Conservation (phyloP, 2,888 invertebrate genomes). For the Aphidoletes aphidimyza region DNA sequence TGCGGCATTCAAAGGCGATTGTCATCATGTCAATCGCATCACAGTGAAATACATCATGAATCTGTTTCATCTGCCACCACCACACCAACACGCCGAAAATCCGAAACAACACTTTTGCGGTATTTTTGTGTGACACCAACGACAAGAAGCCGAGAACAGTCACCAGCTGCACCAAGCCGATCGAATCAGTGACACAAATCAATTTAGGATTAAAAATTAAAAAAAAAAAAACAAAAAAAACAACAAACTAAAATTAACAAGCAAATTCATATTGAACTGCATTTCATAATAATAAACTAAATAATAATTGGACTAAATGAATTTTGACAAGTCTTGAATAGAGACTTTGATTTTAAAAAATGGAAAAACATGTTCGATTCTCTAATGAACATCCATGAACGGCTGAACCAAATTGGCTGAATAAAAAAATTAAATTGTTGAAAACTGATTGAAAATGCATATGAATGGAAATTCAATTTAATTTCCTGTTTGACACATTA, state of each 20-base stretch:
- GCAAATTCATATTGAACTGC: background rate
- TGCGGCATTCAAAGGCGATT: conserved; percentile 60
- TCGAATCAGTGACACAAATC: conserved; percentile 35
- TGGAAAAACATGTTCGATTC: too few species aligned
- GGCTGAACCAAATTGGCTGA: too few species aligned
- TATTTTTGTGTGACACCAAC: conserved; percentile 62
- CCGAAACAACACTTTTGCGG: conserved; percentile 64
- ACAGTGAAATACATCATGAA: background rate
- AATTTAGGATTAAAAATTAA: conserved; percentile 27
- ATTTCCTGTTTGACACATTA: too few species aligned
- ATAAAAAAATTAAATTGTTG: too few species aligned
- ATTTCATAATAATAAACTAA: background rate
- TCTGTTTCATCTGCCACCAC: background rate
- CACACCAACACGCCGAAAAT: conserved; percentile 62
- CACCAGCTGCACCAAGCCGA: conserved; percentile 1
- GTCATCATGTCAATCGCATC: conserved; percentile 60
- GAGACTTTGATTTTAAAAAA: too few species aligned
- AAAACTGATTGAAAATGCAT: too few species aligned
- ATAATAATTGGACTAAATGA: background rate
- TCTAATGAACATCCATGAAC: too few species aligned
- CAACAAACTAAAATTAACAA: background rate
- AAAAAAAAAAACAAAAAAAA: background rate
- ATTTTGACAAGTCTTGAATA: too few species aligned
- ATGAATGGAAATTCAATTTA: too few species aligned
- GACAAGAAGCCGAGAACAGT: conserved; percentile 14